Base-by-base conservation (phyloP, 2,888 invertebrate species). In the Philaethria dido region DNA sequence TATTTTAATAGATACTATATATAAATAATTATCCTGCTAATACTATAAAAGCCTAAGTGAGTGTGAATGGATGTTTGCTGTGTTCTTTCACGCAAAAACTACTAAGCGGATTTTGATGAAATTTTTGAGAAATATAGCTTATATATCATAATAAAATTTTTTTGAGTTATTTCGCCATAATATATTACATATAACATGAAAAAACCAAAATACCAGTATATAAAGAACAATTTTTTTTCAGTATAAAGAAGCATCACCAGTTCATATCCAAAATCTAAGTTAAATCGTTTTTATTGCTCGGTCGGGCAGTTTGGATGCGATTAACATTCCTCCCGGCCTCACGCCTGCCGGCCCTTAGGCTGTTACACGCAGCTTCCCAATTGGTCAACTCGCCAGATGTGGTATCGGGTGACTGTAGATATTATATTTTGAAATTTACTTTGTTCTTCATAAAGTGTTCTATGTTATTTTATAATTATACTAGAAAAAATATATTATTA, bases 241-340 rank as follows among this genome's bases (percentile, higher is more conserved):
- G 22, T 18, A 50, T 63, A 52, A 62, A 66, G 66, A 45, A 55
- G n/a, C n/a, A n/a, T 25, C 57, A 29, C 36, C 22, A 44, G 48
- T 65, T 60, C 64, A 50, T 65, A 65, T 65, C 60, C 87, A 80
- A 89, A 89, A 85, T 85, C 82, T 80, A 83, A 70, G 69, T 71
- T 75, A 60, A 60, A 60, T 60, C 60, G 45, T 77, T 74, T 74
- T 75, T 73, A 72, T 75, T 73, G 84, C 78, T 76, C 80, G 78
- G 78, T 75, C 78, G 80, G 81, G 80, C 84, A 77, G 81, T 78
- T 85, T 86, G 85, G 89, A 85, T 86, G 83, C 92, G 92, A 92
- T 92, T 92, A 92, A 92, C 86, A 92, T 92, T 92, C 92, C 87
- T 83, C 77, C 85, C 89, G 89, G 84, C 89, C 89, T 88, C 86